phyloP scores from a whole-genome alignment of 2,888 invertebrate genomes.

The Erebia epiphron region DNA sequence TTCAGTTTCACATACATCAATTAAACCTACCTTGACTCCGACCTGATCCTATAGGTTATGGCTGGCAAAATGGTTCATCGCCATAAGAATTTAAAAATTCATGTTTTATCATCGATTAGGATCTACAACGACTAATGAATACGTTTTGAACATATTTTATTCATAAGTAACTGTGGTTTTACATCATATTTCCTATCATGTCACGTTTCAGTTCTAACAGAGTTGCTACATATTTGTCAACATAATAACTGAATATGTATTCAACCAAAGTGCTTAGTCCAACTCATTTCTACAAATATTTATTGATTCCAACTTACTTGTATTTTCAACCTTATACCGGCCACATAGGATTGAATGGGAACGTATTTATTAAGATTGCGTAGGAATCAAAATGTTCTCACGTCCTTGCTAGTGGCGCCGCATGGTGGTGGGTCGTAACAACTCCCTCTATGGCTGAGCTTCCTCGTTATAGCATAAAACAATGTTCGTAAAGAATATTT shows the following conservation, averaged over 20 bases:
- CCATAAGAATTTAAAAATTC: not conserved
- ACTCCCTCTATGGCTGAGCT: conserved; percentile 38
- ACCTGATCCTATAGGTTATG: no score
- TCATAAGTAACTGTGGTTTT: conserved; percentile 47
- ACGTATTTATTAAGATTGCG: conserved; percentile 42
- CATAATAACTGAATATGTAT: conserved; percentile 77
- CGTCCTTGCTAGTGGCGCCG: conserved; percentile 57
- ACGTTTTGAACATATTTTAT: conserved; percentile 37
- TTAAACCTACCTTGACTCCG: no score
- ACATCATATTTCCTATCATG: conserved; percentile 41
- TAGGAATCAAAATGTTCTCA: conserved; percentile 59
- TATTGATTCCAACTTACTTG: conserved; percentile 22
- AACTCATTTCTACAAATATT: conserved; percentile 45
- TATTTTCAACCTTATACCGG: conserved; percentile 48
- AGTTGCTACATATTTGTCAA: conserved; percentile 70
- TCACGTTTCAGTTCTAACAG: conserved; percentile 55
- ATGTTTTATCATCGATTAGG: not conserved
- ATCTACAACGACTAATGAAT: conserved; percentile 15
- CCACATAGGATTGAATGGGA: conserved; percentile 44
- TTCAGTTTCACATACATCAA: no score
- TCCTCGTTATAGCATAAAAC: conserved; percentile 35
- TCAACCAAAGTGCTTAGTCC: conserved; percentile 61
- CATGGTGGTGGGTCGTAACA: conserved; percentile 50
- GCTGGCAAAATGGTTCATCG: not conserved
- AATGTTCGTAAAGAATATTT: conserved; percentile 33